phyloP scores from a whole-genome alignment of 2,888 invertebrate genomes.

The Leptopilina drosophilae region DNA sequence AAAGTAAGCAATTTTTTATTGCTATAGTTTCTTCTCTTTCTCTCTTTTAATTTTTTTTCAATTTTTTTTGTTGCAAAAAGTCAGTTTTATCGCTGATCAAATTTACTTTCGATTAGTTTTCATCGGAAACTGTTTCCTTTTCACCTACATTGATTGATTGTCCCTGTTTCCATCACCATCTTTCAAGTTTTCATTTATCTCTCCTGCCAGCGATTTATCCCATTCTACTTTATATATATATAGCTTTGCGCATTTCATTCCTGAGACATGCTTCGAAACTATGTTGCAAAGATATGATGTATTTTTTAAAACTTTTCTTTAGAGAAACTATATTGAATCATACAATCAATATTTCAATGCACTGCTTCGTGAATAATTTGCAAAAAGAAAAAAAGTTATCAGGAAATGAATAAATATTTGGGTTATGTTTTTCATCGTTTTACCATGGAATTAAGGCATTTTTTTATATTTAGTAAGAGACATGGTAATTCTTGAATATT shows the following conservation, averaged over 20 bases:
- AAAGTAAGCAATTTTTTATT: too few relatives aligned
- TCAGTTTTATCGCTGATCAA: not conserved
- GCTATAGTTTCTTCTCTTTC: too few relatives aligned
- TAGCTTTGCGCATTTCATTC: not conserved
- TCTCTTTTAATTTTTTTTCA: not conserved
- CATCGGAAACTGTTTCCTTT: not conserved
- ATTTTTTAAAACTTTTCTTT: not conserved
- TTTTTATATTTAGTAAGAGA: too few relatives aligned
- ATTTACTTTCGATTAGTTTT: constrained; percentile 15
- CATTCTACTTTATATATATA: not conserved
- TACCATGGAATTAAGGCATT: too few relatives aligned
- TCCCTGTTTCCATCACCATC: not conserved
- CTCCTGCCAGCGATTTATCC: constrained; percentile 21
- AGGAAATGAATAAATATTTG: too few relatives aligned
- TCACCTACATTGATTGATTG: not conserved
- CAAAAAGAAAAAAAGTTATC: too few relatives aligned
- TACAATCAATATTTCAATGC: not conserved
- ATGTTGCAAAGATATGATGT: not conserved
- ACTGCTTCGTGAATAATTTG: too few relatives aligned
- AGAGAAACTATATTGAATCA: not conserved
- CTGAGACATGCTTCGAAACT: constrained; percentile 7
- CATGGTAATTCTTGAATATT: too few relatives aligned
- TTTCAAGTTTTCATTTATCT: constrained; percentile 19
- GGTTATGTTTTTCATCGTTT: too few relatives aligned
- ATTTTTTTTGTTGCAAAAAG: not conserved